These are phyloP conservation scores for Erythrolamprus reginae DNA, from an alignment of 2,113 vertebrate genomes.

Conservation along the genomic window DNA sequence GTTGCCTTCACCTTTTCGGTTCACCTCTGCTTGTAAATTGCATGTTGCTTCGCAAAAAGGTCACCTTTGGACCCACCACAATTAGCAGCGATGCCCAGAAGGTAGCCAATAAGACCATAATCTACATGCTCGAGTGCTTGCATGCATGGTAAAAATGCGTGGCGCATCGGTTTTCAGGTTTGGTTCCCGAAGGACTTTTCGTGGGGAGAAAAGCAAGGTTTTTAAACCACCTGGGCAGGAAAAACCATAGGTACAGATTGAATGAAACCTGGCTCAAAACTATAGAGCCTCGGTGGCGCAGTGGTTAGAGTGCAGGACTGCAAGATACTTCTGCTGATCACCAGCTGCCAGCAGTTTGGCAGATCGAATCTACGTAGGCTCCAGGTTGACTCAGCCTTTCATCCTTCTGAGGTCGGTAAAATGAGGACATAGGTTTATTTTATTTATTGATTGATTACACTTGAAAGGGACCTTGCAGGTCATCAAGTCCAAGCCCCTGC, in stretches of 20 bases:
- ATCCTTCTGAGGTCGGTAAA: no score
- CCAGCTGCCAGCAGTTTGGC: no score
- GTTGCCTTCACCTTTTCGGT: constrained; percentile 25
- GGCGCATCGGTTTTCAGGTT: not conserved
- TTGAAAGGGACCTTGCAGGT: no score
- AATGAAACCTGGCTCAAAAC: no score
- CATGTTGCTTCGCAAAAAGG: not conserved
- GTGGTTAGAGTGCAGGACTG: no score
- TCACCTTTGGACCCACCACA: constrained; percentile 26
- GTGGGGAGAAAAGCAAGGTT: not conserved
- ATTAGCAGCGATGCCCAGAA: constrained; percentile 31
- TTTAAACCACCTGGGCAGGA: not conserved
- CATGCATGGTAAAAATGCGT: not conserved
- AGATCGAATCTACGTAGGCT: no score
- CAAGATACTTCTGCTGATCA: no score
- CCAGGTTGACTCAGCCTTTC: no score
- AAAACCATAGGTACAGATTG: not conserved
- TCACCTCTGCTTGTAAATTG: constrained; percentile 29
- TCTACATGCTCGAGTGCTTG: not conserved
- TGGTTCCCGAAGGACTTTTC: not conserved
- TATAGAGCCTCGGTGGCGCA: no score
- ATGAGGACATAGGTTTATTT: no score
- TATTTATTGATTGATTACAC: no score
- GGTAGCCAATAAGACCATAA: fast-evolving
- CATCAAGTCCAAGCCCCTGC: no score